A percentile compares a stretch with the other conserved stretches of the same genome.
These are phyloP conservation scores for Coryphaenoides rupestris DNA, from an alignment of 2,113 vertebrate species.

Conservation along the genomic window DNA sequence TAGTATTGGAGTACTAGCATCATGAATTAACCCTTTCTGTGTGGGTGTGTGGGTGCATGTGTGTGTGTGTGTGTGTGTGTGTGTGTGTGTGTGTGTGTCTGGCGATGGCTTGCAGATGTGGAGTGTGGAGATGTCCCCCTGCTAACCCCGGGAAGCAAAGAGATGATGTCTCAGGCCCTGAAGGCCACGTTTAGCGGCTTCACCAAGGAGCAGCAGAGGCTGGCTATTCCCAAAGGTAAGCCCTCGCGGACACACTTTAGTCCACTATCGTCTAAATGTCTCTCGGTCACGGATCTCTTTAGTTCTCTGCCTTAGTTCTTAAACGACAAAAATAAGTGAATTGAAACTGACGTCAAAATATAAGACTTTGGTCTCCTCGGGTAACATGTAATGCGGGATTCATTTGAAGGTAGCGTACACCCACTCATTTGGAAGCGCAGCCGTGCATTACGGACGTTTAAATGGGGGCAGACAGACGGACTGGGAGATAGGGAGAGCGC, in stretches of 20 bases:
- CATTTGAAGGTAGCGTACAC: slow-evolving; percentile 18
- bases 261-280: slow-evolving; percentile 3
- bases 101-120: slow-evolving; percentile 81
- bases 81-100: background rate
- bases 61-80: slow-evolving; percentile 4
- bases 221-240: slow-evolving; percentile 95
- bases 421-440: slow-evolving; percentile 19
- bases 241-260: background rate
- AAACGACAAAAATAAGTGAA: slow-evolving; percentile 5
- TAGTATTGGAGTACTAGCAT: too few species aligned
- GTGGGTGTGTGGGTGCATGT: too few species aligned
- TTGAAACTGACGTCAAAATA: background rate
- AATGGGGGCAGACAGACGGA: slow-evolving; percentile 21
- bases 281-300: background rate
- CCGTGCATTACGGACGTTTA: slow-evolving; percentile 16
- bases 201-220: slow-evolving; percentile 90
- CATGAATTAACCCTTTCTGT: too few species aligned
- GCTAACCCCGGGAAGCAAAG: slow-evolving; percentile 96
- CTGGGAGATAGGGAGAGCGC: slow-evolving; percentile 20
- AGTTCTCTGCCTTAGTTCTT: background rate
- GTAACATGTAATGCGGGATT: slow-evolving; percentile 3
- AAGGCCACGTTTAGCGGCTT: slow-evolving; percentile 98
- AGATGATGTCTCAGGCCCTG: slow-evolving; percentile 98
- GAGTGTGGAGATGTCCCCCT: slow-evolving; percentile 96
- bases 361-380: slow-evolving; percentile 8